Base-by-base conservation (phyloP, 2,797 vertebrate species). In the Cyclopterus lumpus region DNA sequence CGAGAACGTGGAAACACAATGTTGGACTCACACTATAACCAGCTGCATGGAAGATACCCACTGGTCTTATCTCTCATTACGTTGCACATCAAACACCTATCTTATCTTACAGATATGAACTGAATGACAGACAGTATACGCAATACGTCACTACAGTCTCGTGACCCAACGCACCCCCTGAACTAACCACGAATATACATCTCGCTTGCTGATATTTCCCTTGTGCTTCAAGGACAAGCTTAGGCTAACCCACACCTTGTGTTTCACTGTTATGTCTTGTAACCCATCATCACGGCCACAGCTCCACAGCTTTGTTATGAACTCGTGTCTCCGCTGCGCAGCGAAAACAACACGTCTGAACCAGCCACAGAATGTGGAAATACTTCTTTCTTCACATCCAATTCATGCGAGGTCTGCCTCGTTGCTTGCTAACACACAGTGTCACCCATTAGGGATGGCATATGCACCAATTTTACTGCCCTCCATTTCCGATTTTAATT, bases 361-460 rank as follows among this genome's bases (percentile, higher is more conserved):
- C 46, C 46, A 49, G 48, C n/a, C 48, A 49, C 18, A 48, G 20
- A 38, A 48, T 8, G 1, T 48, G 46, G 46, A 9, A 18, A 20
- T n/a, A 5, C 44, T 38, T 2, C 2, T 11, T 38, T 42, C 14
- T 5, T 15, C 14, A 15, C 55, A 73, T 18, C 0, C 8, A 38
- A 20, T 26, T 42, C 16, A 32, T 22, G 3, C 38, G 54, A 42
- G 30, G 3, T 16, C 20, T 48, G 34, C 55, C n/a, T 24, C 16
- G 42, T 72, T 78, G 26, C 66, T 49, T 49, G 8, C 76, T 24
- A 55, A 73, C 67, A 32, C 8, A 15, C 15, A 44, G 7, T 73
- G 46, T 40, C 22, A 57, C 67, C 51, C 24, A 57, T 48, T 8
- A 46, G 15, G 6, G 11, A 63, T 80, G 26, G 16, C 30, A 60